Percentiles rank a stretch among this genome's conserved stretches.
phyloP scores from a whole-genome alignment of 2,113 vertebrate species.

The Lycocorax pyrrhopterus region DNA sequence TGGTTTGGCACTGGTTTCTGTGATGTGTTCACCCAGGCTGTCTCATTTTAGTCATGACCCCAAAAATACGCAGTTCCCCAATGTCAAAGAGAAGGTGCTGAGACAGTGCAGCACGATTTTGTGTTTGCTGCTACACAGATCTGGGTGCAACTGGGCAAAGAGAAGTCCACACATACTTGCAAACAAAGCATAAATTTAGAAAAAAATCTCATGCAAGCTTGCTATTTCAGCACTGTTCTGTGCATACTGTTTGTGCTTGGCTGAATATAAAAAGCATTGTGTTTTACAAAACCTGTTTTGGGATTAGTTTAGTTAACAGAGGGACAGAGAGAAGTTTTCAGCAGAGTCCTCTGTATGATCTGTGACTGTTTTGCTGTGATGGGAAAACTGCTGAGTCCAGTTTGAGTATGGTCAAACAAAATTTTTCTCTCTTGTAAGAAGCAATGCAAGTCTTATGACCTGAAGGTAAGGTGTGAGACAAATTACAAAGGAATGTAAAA shows the following conservation, averaged over 20 bases:
- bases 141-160: neutral
- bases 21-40: neutral
- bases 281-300: neutral
- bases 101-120: neutral
- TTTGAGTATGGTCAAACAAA: neutral
- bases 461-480: neutral
- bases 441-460: neutral
- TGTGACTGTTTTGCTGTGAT: neutral
- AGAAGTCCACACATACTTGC: neutral
- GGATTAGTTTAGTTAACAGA: neutral
- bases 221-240: neutral
- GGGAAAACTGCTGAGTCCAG: neutral
- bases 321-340: neutral
- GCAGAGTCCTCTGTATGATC: neutral
- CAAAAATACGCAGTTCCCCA: neutral
- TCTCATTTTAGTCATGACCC: neutral
- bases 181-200: neutral
- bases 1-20: neutral
- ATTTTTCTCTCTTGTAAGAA: neutral
- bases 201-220: neutral
- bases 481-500: conserved; percentile 1
- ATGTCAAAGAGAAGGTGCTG: neutral
- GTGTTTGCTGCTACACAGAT: neutral
- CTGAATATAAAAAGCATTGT: neutral
- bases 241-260: neutral